Evolutionary conservation across 2,797 vertebrate species (phyloP).

Genomic region (Glossophaga mutica): DNA sequence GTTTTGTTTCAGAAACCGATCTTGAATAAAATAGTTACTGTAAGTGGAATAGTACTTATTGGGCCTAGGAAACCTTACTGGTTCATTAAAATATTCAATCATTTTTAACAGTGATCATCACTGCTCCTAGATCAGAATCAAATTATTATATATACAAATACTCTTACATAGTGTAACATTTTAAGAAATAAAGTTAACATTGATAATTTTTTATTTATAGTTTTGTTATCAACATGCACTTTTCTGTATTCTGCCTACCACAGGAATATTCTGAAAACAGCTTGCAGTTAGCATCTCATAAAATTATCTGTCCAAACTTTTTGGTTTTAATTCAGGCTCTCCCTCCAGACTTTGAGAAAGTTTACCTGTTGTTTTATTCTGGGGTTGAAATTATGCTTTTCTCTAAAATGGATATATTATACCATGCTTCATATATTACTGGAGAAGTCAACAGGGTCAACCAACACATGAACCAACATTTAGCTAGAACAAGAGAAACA

Average conservation of each 20-base stretch:
- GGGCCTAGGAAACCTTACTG: background rate
- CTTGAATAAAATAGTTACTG: constrained; percentile 15
- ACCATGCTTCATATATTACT: background rate
- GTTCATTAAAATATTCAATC: background rate
- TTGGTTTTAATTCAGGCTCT: constrained; percentile 29
- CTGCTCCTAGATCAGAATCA: background rate
- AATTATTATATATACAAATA: background rate
- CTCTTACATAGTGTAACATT: background rate
- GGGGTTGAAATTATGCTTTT: constrained; percentile 9
- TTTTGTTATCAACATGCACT: background rate
- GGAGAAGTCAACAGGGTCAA: background rate
- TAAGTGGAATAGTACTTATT: background rate
- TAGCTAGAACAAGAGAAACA: background rate
- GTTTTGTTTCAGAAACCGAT: constrained; percentile 36
- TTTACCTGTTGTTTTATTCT: background rate
- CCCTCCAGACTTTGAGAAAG: background rate
- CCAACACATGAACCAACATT: background rate
- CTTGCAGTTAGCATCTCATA: background rate
- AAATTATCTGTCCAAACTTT: background rate
- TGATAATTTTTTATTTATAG: background rate
- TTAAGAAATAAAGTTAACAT: constrained; percentile 37
- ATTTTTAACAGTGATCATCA: background rate
- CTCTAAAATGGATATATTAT: background rate
- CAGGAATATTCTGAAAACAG: constrained; percentile 2
- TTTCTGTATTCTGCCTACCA: background rate